Evolutionary conservation across 2,797 vertebrate species (phyloP).

Genomic region (Propithecus perrieri): DNA sequence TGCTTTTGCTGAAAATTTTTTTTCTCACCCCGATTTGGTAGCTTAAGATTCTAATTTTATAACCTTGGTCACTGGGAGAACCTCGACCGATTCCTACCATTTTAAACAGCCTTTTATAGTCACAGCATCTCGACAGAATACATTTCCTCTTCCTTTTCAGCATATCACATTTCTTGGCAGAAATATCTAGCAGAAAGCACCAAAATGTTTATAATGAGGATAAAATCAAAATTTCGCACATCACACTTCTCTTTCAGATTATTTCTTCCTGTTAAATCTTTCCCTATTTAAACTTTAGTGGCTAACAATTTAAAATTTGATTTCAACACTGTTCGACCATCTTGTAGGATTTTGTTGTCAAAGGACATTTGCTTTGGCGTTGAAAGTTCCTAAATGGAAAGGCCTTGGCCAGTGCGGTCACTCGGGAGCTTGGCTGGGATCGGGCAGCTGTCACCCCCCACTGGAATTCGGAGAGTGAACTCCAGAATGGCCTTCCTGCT

Average conservation of each 20-base stretch:
- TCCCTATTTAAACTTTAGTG: slow-evolving; percentile 39
- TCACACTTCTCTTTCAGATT: slow-evolving; percentile 55
- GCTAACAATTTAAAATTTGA: slow-evolving; percentile 33
- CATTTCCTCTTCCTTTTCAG: slow-evolving; percentile 67
- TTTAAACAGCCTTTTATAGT: slow-evolving; percentile 61
- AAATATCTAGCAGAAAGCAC: slow-evolving; percentile 70
- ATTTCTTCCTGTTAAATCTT: slow-evolving; percentile 57
- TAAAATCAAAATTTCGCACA: slow-evolving; percentile 77
- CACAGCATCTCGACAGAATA: background rate
- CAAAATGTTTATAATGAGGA: slow-evolving; percentile 91
- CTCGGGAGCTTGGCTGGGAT: background rate
- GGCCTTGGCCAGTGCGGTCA: background rate
- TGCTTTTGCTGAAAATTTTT: slow-evolving; percentile 1
- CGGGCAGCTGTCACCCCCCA: background rate
- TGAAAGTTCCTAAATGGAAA: background rate
- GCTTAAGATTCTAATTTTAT: slow-evolving; percentile 53
- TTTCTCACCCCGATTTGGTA: slow-evolving; percentile 36
- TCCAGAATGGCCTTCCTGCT: background rate
- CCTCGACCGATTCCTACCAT: background rate
- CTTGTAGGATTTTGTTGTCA: background rate
- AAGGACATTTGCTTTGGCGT: background rate
- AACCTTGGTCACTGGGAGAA: slow-evolving; percentile 25
- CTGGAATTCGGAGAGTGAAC: background rate
- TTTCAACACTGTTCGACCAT: background rate
- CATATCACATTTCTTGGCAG: slow-evolving; percentile 80